Evolutionary conservation across 2,113 vertebrate species (phyloP).

Genomic region (Halichoeres trimaculatus): DNA sequence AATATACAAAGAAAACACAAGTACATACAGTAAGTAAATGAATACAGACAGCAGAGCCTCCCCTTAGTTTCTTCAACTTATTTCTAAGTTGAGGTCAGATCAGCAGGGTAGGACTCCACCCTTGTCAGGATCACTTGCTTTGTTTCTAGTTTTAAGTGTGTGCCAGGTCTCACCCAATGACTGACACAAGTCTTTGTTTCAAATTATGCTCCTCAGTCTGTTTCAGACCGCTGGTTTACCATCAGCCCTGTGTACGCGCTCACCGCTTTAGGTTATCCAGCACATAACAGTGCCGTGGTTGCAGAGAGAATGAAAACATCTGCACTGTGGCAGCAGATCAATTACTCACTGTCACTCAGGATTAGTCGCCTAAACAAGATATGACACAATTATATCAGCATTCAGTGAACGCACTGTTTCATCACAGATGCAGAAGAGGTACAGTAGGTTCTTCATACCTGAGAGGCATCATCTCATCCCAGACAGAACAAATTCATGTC

Average conservation of each 20-base stretch:
- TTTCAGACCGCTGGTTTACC: conserved; percentile 59
- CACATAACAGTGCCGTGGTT: conserved; percentile 74
- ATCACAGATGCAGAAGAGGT: conserved; percentile 34
- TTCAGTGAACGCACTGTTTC: conserved; percentile 35
- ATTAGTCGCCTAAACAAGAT: conserved; percentile 82
- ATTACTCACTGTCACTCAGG: conserved; percentile 76
- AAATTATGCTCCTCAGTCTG: conserved; percentile 18
- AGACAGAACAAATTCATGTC: conserved; percentile 18
- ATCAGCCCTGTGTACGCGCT: conserved; percentile 58
- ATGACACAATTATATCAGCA: conserved; percentile 81
- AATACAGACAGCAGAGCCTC: no score
- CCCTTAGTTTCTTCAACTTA: no score
- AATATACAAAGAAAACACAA: no score
- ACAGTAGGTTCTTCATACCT: conserved; percentile 24
- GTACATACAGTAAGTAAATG: no score
- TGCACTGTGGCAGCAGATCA: conserved; percentile 79
- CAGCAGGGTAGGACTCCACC: background rate
- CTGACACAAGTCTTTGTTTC: conserved; percentile 42
- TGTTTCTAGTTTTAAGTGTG: conserved; percentile 9
- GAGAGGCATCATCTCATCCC: background rate
- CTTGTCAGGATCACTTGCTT: conserved; percentile 23
- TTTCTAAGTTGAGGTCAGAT: no score
- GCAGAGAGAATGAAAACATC: conserved; percentile 76
- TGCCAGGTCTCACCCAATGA: conserved; percentile 18
- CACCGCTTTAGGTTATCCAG: conserved; percentile 69